Percentiles rank a stretch among this genome's conserved stretches.
Conservation (phyloP, 2,113 vertebrate species). For the Piaya cayana region DNA sequence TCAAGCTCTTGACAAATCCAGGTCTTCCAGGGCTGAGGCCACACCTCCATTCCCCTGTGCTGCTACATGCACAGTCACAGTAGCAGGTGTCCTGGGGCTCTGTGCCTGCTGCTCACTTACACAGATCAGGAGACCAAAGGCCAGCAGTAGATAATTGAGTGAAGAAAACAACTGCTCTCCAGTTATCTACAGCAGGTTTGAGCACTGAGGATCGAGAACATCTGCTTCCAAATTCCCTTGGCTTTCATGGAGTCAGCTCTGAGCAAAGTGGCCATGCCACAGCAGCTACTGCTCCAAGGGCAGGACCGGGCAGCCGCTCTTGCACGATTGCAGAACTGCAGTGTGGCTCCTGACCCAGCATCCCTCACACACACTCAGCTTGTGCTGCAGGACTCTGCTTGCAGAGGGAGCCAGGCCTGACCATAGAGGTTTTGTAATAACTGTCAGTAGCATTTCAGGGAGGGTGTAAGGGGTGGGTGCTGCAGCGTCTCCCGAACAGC, state of each 20-base stretch:
- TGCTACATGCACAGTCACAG: background rate
- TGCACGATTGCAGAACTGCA: background rate
- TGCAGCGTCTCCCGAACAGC: background rate
- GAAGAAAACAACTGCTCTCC: background rate
- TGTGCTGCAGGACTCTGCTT: constrained; percentile 20
- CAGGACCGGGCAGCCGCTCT: background rate
- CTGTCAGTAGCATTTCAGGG: constrained; percentile 10
- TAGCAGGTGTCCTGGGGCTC: background rate
- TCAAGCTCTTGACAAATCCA: constrained; percentile 49
- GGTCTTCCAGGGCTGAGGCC: constrained; percentile 57
- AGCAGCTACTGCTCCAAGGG: background rate
- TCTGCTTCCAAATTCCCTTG: background rate
- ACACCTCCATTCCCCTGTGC: background rate
- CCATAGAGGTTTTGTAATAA: constrained; percentile 5
- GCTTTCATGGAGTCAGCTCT: background rate
- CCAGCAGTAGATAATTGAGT: background rate
- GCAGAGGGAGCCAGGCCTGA: constrained; percentile 8
- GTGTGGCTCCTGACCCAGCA: background rate
- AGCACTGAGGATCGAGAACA: background rate
- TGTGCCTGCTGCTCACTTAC: background rate
- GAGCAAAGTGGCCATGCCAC: background rate
- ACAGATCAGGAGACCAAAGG: background rate
- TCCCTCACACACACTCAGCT: background rate
- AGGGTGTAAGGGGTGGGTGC: background rate
- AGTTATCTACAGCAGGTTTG: background rate